Base-by-base conservation (phyloP, 2,888 invertebrate genomes). In the Macropis europaea region DNA sequence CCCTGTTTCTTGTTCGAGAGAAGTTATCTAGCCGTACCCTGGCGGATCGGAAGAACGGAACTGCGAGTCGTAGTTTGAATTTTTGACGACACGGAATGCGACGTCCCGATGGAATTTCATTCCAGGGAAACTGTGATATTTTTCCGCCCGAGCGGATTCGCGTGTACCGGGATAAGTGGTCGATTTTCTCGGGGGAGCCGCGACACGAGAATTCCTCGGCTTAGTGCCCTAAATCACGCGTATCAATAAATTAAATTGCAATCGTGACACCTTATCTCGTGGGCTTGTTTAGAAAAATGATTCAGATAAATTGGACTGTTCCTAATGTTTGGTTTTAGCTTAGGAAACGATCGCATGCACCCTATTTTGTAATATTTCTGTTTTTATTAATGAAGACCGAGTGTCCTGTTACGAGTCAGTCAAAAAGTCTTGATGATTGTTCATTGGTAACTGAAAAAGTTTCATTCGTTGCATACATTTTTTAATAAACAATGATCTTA, bases 111-210 rank as follows among this genome's bases (percentile, higher is more conserved):
- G 36, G 63, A 63, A 75, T 75, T 64, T 53, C 56, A 59, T 66
- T 61, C 47, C 52, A 42, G 36, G 11, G 43, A 40, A 28, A 48
- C 34, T 15, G 60, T 61, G 54, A 73, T 63, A 60, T 73, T 64
- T 75, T 64, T 69, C 73, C 73, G 36, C 53, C n/a, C 66, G 69
- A 43, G n/a, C 61, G 30, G 52, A 64, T 66, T 75, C 61, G 57
- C 68, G 50, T 61, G 73, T 57, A 53, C 52, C 38, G 57, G 75
- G 73, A 48, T 69, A 73, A 75, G 73, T 61, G 75, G 53, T 64
- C 73, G 36, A 69, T 73, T 67, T 59, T 45, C 53, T 32, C 43
- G 34, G 13, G 62, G 42, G 73, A 52, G 63, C 68, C 59, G 63
- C 59, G 68, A 43, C 62, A 63, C 62, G 50, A 64, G 63, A 68